Evolutionary conservation across 2,888 invertebrate genomes (phyloP).

Genomic region (Microctonus aethiopoides): DNA sequence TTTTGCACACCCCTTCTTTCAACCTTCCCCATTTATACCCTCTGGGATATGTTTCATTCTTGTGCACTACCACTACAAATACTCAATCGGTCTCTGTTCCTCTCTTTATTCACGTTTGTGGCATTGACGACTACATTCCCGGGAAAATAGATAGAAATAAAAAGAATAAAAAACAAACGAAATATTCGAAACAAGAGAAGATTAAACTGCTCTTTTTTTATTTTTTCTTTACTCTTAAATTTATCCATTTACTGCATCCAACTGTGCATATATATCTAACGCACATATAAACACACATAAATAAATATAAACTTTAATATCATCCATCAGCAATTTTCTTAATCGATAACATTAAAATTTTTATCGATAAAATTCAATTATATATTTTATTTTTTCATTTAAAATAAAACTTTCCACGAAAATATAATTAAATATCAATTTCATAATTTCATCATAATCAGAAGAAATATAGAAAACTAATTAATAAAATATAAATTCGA

Average conservation of each 20-base stretch:
- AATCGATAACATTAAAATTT: background rate
- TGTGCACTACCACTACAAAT: conserved; percentile 21
- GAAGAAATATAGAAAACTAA: background rate
- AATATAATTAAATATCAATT: background rate
- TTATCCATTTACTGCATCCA: background rate
- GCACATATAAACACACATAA: background rate
- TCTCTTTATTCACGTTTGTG: conserved; percentile 32
- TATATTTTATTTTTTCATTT: background rate
- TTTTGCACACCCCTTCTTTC: conserved; percentile 40
- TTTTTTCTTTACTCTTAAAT: background rate
- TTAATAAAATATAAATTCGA: background rate
- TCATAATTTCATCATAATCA: background rate
- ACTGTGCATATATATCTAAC: background rate
- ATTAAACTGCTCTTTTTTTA: background rate
- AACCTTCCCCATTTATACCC: background rate
- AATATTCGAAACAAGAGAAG: background rate
- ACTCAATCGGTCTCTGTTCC: conserved; percentile 2
- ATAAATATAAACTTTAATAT: background rate
- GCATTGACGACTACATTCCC: conserved; percentile 31
- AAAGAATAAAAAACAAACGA: background rate
- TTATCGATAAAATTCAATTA: background rate
- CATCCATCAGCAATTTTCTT: background rate
- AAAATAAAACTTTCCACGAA: background rate
- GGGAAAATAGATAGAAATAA: conserved; percentile 16
- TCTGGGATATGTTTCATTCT: conserved; percentile 31